Evolutionary conservation across 2,113 vertebrate genomes (phyloP).

Genomic region (Galbula dea): DNA sequence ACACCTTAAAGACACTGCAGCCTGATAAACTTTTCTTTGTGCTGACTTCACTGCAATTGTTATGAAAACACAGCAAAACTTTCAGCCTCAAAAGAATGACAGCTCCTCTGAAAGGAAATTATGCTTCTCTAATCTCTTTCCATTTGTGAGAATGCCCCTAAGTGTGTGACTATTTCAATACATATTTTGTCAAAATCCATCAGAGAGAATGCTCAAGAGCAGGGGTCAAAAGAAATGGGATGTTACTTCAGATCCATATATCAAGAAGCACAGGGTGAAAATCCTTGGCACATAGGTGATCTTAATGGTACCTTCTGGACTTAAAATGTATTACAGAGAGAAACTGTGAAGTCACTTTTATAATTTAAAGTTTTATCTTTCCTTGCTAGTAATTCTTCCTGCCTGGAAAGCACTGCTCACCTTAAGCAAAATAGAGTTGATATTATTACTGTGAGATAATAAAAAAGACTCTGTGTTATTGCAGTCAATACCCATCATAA

Average conservation of each 20-base stretch:
- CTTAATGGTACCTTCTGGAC: constrained; percentile 30
- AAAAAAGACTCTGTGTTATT: not conserved
- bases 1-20: not conserved
- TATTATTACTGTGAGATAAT: constrained; percentile 13
- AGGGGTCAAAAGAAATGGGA: constrained; percentile 16
- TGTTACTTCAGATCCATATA: not conserved
- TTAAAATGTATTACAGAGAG: constrained; percentile 19
- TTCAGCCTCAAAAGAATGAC: not conserved
- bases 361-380: constrained; percentile 47
- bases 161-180: not conserved
- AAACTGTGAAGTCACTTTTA: not conserved
- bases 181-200: not conserved
- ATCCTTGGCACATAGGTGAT: not conserved
- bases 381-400: constrained; percentile 28
- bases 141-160: not conserved
- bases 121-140: not conserved
- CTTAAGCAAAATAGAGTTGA: constrained; percentile 32
- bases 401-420: constrained; percentile 2
- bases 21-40: not conserved
- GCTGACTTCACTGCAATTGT: not conserved
- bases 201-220: not conserved
- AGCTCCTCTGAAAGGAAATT: not conserved
- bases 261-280: not conserved
- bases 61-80: not conserved
- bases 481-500: not conserved